Evolutionary conservation across 2,888 invertebrate species (phyloP).

Genomic region (Lepidochitona cinerea): DNA sequence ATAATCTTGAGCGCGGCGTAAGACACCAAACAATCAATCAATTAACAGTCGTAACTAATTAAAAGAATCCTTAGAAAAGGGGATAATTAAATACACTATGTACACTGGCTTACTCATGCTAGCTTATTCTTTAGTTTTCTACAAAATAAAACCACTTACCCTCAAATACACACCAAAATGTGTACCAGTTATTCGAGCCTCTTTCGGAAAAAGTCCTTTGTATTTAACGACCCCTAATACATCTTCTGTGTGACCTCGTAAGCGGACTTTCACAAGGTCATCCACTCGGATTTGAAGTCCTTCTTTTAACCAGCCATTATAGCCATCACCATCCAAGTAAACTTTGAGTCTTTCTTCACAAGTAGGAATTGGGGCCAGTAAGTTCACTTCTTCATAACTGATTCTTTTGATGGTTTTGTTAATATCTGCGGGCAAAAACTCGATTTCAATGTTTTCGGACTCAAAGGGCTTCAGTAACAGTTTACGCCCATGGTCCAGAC

Average conservation of each 20-base stretch:
- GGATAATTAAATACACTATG: too few species aligned
- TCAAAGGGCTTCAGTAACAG: not conserved
- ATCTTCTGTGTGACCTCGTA: slow-evolving; percentile 47
- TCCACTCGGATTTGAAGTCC: slow-evolving; percentile 43
- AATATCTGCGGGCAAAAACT: not conserved
- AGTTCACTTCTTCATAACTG: not conserved
- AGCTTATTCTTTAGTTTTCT: too few species aligned
- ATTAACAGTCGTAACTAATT: too few species aligned
- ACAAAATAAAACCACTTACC: too few species aligned
- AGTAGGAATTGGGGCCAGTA: not conserved
- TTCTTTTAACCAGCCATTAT: slow-evolving; percentile 52
- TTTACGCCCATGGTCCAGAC: not conserved
- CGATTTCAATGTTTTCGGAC: not conserved
- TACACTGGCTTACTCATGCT: too few species aligned
- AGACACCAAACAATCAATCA: too few species aligned
- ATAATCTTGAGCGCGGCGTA: too few species aligned
- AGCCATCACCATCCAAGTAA: slow-evolving; percentile 2
- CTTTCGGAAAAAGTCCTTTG: slow-evolving; percentile 34
- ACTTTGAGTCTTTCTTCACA: not conserved
- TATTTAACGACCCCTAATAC: slow-evolving; percentile 48
- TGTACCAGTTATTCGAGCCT: slow-evolving; percentile 45
- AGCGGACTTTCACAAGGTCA: slow-evolving; percentile 46
- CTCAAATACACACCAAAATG: slow-evolving; percentile 60
- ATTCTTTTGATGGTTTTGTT: not conserved
- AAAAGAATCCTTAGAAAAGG: too few species aligned